phyloP scores from a whole-genome alignment of 1,140 invertebrate genomes.

The Drosophila gunungcola region DNA sequence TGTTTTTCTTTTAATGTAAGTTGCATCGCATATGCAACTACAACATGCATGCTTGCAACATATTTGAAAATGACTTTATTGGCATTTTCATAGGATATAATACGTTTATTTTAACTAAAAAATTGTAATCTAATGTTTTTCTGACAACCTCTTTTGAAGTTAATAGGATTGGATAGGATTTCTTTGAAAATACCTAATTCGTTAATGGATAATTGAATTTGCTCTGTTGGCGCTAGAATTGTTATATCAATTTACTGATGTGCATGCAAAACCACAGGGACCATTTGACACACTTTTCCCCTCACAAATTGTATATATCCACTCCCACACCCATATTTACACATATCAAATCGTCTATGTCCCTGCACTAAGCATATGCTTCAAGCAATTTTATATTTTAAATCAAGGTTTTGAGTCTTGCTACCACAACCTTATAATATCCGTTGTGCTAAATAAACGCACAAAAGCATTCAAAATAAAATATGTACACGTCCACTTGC shows the following conservation, averaged over 20 bases:
- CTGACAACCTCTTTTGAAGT: neutral
- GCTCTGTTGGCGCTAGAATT: neutral
- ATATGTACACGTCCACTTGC: slow-evolving; percentile 1
- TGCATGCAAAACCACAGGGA: slow-evolving; percentile 15
- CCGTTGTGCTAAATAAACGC: slow-evolving; percentile 1
- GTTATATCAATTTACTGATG: slow-evolving; percentile 33
- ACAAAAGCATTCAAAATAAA: slow-evolving; percentile 8
- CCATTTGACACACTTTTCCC: slow-evolving; percentile 33
- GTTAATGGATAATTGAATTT: slow-evolving; percentile 3
- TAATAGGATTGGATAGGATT: neutral
- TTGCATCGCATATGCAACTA: neutral
- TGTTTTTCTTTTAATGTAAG: no score
- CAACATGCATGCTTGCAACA: neutral
- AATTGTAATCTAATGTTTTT: neutral
- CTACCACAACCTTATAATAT: slow-evolving; percentile 1
- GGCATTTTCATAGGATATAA: neutral
- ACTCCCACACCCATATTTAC: slow-evolving; percentile 27
- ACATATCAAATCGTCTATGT: slow-evolving; percentile 22
- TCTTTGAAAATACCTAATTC: slow-evolving; percentile 2
- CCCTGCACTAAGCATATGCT: slow-evolving; percentile 10
- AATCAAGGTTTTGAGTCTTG: slow-evolving; percentile 14
- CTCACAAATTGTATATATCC: slow-evolving; percentile 31
- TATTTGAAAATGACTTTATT: neutral
- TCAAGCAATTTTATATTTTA: slow-evolving; percentile 34
- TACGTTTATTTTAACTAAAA: neutral